Evolutionary conservation across 2,888 invertebrate species (phyloP), one percentile per base, ranked within the genome.

Genomic region (Idaea straminata): DNA sequence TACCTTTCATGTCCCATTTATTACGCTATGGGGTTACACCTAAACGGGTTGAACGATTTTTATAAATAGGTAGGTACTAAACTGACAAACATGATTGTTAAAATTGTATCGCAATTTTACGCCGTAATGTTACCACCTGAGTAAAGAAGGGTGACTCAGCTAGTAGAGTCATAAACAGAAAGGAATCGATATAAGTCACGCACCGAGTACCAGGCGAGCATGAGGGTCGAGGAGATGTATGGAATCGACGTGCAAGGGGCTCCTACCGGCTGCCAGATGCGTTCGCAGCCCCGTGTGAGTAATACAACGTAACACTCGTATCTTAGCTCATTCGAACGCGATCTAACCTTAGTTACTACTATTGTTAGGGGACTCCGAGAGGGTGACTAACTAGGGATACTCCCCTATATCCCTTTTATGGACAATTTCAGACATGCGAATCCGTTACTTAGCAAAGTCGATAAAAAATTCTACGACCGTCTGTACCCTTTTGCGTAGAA

Each of bases 331-430:
- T 74, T 74, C 66, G 74, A 72, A 71, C 72, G 62, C 67, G 64
- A 68, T 68, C 68, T 67, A 71, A 71, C 72, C 69, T 74, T 70
- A 70, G 67, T 71, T 69, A 69, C 71, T 67, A 66, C 69, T 66
- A 69, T 69, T 70, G 71, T 64, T 66, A 68, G 70, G 72, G 72
- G 68, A 65, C 64, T 69, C 67, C 69, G 65, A 47, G 57, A 67
- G 68, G 71, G 72, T 70, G 66, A 66, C 66, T 65, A 61, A 61
- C 57, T 64, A 66, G 65, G 67, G 60, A 47, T 47, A 47, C 47
- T 47, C 47, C 47, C 47, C 47, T 65, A 67, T 65, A 67, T 62
- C 60, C 68, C 67, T 69, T 72, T 69, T 69, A 66, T 68, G 68
- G 66, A 69, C 65, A 68, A 66, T 69, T 71, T 68, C 65, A 64